A percentile compares a stretch with the other conserved stretches of the same genome.
Evolutionary conservation across 2,888 invertebrate genomes (phyloP).

Genomic region (Stenolophus ochropezus): DNA sequence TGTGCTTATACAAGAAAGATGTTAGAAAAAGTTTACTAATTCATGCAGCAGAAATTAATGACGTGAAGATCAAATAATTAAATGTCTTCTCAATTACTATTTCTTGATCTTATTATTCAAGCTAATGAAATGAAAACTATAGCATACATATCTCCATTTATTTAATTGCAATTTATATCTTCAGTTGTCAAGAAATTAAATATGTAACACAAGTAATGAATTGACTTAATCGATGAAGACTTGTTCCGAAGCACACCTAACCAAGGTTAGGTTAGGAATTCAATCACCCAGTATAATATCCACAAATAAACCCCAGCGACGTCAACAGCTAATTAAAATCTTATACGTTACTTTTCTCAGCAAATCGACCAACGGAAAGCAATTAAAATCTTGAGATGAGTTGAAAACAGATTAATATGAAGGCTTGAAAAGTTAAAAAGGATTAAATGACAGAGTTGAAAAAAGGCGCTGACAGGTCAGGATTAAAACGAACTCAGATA

Average conservation of each 20-base stretch:
- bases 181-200: not conserved
- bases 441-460: not conserved
- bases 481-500: not conserved
- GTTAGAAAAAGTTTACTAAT: too few species aligned
- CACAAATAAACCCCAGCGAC: not conserved
- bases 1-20: too few species aligned
- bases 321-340: not conserved
- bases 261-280: not conserved
- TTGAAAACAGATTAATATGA: not conserved
- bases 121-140: too few species aligned
- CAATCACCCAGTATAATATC: not conserved
- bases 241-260: not conserved
- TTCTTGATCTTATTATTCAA: too few species aligned
- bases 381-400: not conserved
- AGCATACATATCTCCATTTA: not conserved
- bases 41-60: too few species aligned
- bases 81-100: too few species aligned
- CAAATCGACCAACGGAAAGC: not conserved
- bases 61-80: too few species aligned
- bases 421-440: too few species aligned
- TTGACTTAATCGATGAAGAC: not conserved
- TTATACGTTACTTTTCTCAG: not conserved
- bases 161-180: not conserved
- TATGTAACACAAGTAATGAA: not conserved
- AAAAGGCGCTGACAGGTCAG: not conserved